A percentile compares a stretch with the other conserved stretches of the same genome.
These are phyloP conservation scores for Ctenosaura bakeri DNA, from an alignment of 2,797 vertebrate genomes.

Conservation along the genomic window DNA sequence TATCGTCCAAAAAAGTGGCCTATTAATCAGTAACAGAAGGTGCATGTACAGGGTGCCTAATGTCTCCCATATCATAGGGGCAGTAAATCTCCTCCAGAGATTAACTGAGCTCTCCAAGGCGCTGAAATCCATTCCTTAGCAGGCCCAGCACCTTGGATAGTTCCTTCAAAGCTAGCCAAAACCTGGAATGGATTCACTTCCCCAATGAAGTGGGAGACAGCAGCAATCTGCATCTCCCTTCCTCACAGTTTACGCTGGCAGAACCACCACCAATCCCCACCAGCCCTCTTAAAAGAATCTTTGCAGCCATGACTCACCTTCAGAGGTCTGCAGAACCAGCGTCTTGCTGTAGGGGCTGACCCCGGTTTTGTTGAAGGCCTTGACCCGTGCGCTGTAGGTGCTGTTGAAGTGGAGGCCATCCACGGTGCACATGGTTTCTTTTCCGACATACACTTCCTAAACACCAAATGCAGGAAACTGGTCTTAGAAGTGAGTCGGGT, in stretches of 20 bases:
- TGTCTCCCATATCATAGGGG: not conserved
- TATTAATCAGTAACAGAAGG: not conserved
- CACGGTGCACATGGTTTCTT: constrained; percentile 98
- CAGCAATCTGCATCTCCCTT: no score
- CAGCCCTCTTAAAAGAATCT: no score
- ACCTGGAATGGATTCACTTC: not conserved
- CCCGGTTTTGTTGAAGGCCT: constrained; percentile 96
- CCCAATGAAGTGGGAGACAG: not conserved
- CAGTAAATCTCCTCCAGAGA: not conserved
- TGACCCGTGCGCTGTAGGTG: constrained; percentile 95
- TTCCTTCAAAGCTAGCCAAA: not conserved
- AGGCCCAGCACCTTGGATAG: no score
- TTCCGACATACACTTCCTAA: constrained; percentile 98
- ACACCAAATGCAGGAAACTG: constrained; percentile 16
- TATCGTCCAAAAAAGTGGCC: no score
- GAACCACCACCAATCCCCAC: fast-evolving
- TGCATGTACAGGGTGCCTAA: not conserved
- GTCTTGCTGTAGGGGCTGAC: constrained; percentile 99
- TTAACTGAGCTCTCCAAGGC: not conserved
- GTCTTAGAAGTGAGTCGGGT: not conserved
- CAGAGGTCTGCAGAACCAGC: constrained; percentile 94
- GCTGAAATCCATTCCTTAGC: not conserved
- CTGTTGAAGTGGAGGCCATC: constrained; percentile 99
- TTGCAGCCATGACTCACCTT: constrained; percentile 86
- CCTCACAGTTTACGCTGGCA: no score